Percentiles rank a stretch among this genome's conserved stretches.
phyloP scores from a whole-genome alignment of 2,888 invertebrate genomes.

The Pyrrhopygopsis socrates region DNA sequence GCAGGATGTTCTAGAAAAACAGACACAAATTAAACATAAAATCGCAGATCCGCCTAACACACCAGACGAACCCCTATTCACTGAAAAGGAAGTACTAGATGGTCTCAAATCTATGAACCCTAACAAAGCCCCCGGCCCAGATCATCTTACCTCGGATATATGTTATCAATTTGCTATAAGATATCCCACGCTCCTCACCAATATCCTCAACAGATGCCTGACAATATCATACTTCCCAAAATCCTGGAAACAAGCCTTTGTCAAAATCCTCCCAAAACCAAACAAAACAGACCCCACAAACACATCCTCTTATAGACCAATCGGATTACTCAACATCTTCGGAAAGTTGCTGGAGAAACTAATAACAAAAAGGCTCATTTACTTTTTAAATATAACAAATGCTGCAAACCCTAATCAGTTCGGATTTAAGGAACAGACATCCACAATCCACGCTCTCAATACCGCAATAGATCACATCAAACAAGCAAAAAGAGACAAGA shows the following conservation, averaged over 20 bases:
- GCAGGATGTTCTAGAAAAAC: neutral
- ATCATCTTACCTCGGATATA: constrained; percentile 3
- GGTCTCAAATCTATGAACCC: constrained; percentile 60
- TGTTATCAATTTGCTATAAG: neutral
- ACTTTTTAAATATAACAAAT: neutral
- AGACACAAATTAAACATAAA: neutral
- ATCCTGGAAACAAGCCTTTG: constrained; percentile 75
- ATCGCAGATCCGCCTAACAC: neutral
- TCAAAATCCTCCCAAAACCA: constrained; percentile 81
- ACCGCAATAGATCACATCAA: neutral
- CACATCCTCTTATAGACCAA: constrained; percentile 32
- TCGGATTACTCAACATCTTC: neutral
- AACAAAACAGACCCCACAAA: constrained; percentile 52
- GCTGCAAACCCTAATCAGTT: neutral
- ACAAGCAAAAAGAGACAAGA: neutral
- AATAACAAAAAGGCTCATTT: neutral
- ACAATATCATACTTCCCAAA: neutral
- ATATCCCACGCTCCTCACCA: neutral
- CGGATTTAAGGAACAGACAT: neutral
- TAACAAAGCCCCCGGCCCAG: constrained; percentile 45
- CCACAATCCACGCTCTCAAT: constrained; percentile 34
- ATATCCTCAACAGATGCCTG: neutral
- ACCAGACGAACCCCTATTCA: neutral
- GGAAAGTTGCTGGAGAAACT: neutral
- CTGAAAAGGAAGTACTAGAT: constrained; percentile 1